A percentile compares a stretch with the other conserved stretches of the same genome.
These are phyloP conservation scores for Zaprionus inermis DNA, from an alignment of 1,140 invertebrate genomes.

Conservation along the genomic window DNA sequence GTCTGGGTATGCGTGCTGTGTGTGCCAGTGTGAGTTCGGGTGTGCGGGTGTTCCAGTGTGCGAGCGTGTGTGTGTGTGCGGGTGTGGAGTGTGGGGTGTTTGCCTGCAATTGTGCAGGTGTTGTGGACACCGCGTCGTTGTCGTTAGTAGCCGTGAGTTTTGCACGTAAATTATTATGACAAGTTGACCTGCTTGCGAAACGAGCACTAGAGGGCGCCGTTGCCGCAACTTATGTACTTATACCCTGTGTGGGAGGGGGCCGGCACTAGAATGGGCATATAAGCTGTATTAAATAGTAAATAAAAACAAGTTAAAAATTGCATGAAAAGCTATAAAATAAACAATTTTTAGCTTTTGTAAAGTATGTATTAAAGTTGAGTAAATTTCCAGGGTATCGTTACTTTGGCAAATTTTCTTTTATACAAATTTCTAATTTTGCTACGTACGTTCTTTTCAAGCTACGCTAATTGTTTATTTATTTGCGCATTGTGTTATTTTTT, in stretches of 20 bases:
- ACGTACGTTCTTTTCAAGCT: slow-evolving; percentile 24
- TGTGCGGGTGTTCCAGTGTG: background rate
- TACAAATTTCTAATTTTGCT: background rate
- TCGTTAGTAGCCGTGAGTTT: slow-evolving; percentile 48
- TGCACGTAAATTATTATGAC: slow-evolving; percentile 74
- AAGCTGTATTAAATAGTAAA: background rate
- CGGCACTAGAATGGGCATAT: background rate
- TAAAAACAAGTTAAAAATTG: background rate
- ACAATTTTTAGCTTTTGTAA: too few relatives aligned
- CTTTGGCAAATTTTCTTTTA: background rate
- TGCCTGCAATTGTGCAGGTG: slow-evolving; percentile 55
- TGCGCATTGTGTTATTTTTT: slow-evolving; percentile 63
- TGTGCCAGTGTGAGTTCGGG: background rate
- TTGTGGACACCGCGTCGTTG: slow-evolving; percentile 24
- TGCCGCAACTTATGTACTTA: slow-evolving; percentile 6
- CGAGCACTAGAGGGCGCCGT: slow-evolving; percentile 39
- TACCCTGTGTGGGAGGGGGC: background rate
- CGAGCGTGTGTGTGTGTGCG: slow-evolving; percentile 11
- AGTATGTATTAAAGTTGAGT: too few relatives aligned
- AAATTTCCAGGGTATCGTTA: background rate
- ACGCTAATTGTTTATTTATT: slow-evolving; percentile 78
- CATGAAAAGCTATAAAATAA: too few relatives aligned
- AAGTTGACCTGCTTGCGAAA: slow-evolving; percentile 76
- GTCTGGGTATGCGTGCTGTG: slow-evolving; percentile 12
- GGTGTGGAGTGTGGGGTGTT: slow-evolving; percentile 37